Evolutionary conservation across 2,113 vertebrate species (phyloP).

Genomic region (Cheirogaleus medius): DNA sequence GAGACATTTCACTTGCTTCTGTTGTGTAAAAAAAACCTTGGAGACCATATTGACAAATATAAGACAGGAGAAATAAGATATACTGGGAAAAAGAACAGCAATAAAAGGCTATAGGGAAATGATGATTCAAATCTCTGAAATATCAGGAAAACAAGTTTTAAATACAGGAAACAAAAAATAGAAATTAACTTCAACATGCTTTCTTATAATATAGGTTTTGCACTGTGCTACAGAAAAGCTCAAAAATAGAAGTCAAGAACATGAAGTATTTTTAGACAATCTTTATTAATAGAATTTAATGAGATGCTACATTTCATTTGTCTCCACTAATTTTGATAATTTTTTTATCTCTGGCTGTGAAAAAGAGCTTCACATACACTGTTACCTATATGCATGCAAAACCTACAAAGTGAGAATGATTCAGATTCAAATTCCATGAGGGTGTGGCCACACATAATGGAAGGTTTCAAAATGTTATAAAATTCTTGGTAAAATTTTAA

Average conservation of each 20-base stretch:
- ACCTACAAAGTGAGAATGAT: neutral
- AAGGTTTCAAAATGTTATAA: neutral
- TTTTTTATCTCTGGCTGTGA: neutral
- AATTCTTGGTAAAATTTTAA: neutral
- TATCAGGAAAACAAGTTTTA: neutral
- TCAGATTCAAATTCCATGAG: neutral
- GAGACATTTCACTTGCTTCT: neutral
- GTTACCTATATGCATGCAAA: neutral
- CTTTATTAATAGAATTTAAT: neutral
- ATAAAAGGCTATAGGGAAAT: neutral
- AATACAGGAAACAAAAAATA: neutral
- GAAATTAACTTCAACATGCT: neutral
- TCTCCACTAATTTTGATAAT: neutral
- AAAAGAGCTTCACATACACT: neutral
- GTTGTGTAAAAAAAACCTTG: neutral
- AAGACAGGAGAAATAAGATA: neutral
- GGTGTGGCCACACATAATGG: neutral
- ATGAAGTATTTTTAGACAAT: neutral
- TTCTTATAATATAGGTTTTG: neutral
- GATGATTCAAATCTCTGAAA: neutral
- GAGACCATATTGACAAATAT: neutral
- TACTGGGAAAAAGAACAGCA: neutral
- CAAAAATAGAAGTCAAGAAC: neutral
- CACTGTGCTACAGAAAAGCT: neutral
- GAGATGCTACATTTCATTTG: neutral